These are phyloP conservation scores for Silurus aristotelis DNA, from an alignment of 2,797 vertebrate species.

Conservation along the genomic window DNA sequence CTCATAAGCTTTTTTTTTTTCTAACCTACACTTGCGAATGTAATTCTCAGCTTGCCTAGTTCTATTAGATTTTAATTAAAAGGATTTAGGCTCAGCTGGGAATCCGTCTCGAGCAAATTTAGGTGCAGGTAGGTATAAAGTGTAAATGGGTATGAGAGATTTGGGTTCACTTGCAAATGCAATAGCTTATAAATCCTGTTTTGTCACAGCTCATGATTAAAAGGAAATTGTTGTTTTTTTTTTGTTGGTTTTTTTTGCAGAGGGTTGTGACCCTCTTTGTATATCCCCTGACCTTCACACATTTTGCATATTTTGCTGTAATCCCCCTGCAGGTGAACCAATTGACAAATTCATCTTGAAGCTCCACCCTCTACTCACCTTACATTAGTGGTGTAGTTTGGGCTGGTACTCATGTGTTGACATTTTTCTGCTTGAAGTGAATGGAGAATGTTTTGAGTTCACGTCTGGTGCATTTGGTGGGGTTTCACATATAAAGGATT, in stretches of 20 bases:
- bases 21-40: constrained; percentile 24
- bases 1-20: constrained; percentile 46
- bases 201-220: neutral
- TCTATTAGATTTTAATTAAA: constrained; percentile 60
- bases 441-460: neutral
- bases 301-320: neutral
- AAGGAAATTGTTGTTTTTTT: neutral
- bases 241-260: neutral
- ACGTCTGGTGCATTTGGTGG: neutral
- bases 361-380: neutral
- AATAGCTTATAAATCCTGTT: neutral
- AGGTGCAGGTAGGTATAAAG: constrained; percentile 45
- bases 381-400: neutral
- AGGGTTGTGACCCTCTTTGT: neutral
- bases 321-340: neutral
- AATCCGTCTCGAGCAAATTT: constrained; percentile 41
- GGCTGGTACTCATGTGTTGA: neutral
- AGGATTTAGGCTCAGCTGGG: constrained; percentile 47
- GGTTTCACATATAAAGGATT: neutral
- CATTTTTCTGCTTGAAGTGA: neutral
- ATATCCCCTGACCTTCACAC: neutral
- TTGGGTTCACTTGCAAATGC: neutral
- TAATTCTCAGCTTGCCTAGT: constrained; percentile 46
- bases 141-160: constrained; percentile 41
- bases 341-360: neutral